phyloP scores from a whole-genome alignment of 2,113 vertebrate species.

The human region GRCh38 chr2:26901501-26902000 shows the following conservation, averaged over 20 bases:
- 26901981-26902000: not conserved
- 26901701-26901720: constrained; percentile 56
- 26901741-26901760: not conserved
- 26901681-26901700: constrained; percentile 33
- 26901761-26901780: no score
- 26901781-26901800: not conserved
- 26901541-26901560: not conserved
- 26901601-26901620: constrained; percentile 29
- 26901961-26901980: constrained; percentile 64
- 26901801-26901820: not conserved
- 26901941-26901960: not conserved
- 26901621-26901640: constrained; percentile 27
- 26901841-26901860: constrained; percentile 49
- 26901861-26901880: constrained; percentile 52
- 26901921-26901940: not conserved
- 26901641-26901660: constrained; percentile 22
- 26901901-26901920: constrained; percentile 43
- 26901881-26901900: constrained; percentile 58
- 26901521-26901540: constrained; percentile 17
- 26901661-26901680: not conserved
- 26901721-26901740: not conserved
- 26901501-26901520: not conserved
- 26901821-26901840: constrained; percentile 45
- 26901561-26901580: not conserved
- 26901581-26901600: not conserved